Evolutionary conservation across 2,888 invertebrate species (phyloP), one percentile per base, ranked within the genome.

Genomic region (Notocelia uddmanniana): DNA sequence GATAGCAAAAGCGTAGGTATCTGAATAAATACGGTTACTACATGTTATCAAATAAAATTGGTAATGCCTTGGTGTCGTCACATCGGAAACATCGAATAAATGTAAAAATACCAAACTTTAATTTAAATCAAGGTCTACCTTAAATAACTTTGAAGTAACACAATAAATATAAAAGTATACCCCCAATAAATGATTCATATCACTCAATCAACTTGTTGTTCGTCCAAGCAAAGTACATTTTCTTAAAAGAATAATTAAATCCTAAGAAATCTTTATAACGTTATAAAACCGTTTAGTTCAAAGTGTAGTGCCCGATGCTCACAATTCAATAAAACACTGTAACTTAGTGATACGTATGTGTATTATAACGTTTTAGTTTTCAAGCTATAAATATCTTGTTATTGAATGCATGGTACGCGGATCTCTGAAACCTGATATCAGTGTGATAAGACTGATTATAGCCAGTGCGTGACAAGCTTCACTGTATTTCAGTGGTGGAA

Each of bases 351-450:
- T 13, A 18, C 23, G 18, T n/a, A 5, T 3, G 0, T 21, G n/a
- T 26, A n/a, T 18, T 26, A 45, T 10, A 1, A n/a, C 26, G 18
- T 60, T 60, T 60, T 45, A 26, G 3, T 15, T n/a, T 26, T 11
- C 15, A 26, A 45, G n/a, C 1, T 18, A 15, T n/a, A 1, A 15
- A 21, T 52, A 15, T 15, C 34, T 52, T 52, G 34, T 34, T 50
- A 60, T 45, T 45, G 10, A 50, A 52, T 21, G 21, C 23, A 45
- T n/a, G n/a, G n/a, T n/a, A n/a, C n/a, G n/a, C 63, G 37, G 60
- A 62, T 54, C 60, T 60, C 72, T 48, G 23, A 54, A 71, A 67
- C 48, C 8, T 21, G 68, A 72, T 72, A 72, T 26, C 48, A 18
- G 31, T 37, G 67, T 37, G 67, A 72, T 68, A 62, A 62, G n/a